Evolutionary conservation across 2,888 invertebrate genomes (phyloP).

Genomic region (Ischnus inquisitorius): DNA sequence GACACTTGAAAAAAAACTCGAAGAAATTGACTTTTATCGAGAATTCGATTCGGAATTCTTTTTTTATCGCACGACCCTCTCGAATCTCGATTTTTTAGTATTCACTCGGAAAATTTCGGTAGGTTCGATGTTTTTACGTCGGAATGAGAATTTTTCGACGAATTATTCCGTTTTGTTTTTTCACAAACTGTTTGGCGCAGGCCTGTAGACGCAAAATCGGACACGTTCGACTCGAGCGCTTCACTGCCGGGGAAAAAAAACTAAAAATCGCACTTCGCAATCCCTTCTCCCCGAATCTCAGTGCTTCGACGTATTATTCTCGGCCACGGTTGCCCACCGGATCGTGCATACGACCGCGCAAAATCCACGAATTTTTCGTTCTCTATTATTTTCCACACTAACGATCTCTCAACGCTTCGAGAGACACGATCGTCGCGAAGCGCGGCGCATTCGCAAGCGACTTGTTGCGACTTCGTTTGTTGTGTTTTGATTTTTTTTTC

Average conservation of each 20-base stretch:
- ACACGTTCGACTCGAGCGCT: slow-evolving; percentile 35
- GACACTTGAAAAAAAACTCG: background rate
- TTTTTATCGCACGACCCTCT: no score
- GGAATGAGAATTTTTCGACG: no score
- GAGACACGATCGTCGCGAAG: background rate
- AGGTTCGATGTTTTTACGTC: no score
- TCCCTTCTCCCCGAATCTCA: background rate
- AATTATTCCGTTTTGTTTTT: background rate
- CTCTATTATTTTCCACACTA: background rate
- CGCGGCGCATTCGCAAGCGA: background rate
- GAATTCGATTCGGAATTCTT: background rate
- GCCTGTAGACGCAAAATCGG: slow-evolving; percentile 33
- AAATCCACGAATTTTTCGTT: slow-evolving; percentile 15
- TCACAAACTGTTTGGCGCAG: background rate
- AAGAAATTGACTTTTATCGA: background rate
- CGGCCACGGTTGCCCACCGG: background rate
- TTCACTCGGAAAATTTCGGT: no score
- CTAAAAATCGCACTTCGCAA: background rate
- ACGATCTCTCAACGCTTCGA: background rate
- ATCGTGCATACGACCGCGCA: slow-evolving; percentile 31
- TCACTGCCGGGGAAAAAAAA: background rate
- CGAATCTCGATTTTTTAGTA: no score
- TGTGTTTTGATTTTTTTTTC: background rate
- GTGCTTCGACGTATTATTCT: background rate
- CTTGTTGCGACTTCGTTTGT: background rate